Evolutionary conservation across 2,888 invertebrate genomes (phyloP), one percentile per base, ranked within the genome.

Genomic region (Agrotis exclamationis): DNA sequence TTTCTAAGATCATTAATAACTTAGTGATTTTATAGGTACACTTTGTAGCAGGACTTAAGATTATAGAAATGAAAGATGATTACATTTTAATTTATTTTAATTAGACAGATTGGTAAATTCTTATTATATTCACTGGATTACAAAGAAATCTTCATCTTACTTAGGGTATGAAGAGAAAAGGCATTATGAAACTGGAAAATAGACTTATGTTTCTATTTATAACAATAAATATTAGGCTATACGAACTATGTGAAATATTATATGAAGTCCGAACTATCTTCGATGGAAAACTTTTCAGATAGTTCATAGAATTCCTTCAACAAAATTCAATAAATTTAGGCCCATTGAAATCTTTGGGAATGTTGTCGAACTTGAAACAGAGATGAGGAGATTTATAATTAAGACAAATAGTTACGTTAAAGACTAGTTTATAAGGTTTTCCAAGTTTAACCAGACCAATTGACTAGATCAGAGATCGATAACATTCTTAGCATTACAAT

Each of bases 381-480:
- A 39, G 39, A 53, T 44, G 9, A 5, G 33, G 47, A 67, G n/a
- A 13, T 63, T 13, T 45, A 22, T 28, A 5, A 47, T 45, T 50
- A 33, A n/a, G 56, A 33, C 45, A 39, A 54, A 3, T 48, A 56
- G n/a, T 22, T 47, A 68, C 11, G 6, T 39, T 39, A 24, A 70
- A 16, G 47, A 14, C n/a, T 47, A 22, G 5, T 16, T 24, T 58
- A 6, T n/a, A n/a, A 45, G 47, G 16, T 64, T 65, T 68, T 48
- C 22, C 62, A 57, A 57, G 57, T 71, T 56, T 50, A 39, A 63
- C 20, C 0, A 33, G 56, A 70, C 20, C 62, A 79, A 73, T 74
- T 76, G 82, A 82, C 82, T 73, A 83, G 85, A 71, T 60, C 63
- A 51, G 74, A 71, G 60, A 66, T 76, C 58, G 50, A 70, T 47